Evolutionary conservation across 1,140 invertebrate genomes (phyloP), one percentile per base, ranked within the genome.

Genomic region (Leptonema lineaticorne): DNA sequence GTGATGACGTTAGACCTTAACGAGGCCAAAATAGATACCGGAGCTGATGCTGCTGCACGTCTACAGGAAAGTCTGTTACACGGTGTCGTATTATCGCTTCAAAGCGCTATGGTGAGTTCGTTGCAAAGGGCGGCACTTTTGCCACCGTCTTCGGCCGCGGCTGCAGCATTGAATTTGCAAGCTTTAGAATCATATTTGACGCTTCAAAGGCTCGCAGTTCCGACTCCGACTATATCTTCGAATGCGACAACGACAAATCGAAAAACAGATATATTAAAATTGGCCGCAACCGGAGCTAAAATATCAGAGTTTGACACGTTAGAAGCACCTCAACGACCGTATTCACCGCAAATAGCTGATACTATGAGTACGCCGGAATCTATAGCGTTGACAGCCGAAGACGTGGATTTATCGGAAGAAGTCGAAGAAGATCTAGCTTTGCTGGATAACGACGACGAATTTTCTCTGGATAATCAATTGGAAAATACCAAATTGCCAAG

Each of bases 161-260:
- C 90, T 1, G 89, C 90, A 4, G 91, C 91, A 0, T 79, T 93
- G 3, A 92, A 92, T 78, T 81, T 92, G 4, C 91, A 93, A 79
- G 91, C 91, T 2, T 77, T 93, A 30, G 90, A 93, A 80, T 92
- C 90, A 26, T 93, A 92, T 79, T 82, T 92, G 75, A 90, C 91
- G 11, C 79, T 92, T 30, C 91, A 93, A 78, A 84, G 90, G 67
- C 81, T 93, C 22, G 81, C 82, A 5, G 82, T 80, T 58, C 78
- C 82, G 27, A 82, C 83, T 1, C 80, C 81, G 16, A 79, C 76
- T 26, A 75, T 74, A 26, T 82, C 83, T 1, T 80, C 81, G 16
- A 79, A 76, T 26, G 74, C 73, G 24, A 50, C 69, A 20, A 37
- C 72, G 8, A 67, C 66, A 29, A 70, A 77, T 16, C 74, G 78